These are phyloP conservation scores for Melanostoma mellinum DNA, from an alignment of 2,888 invertebrate genomes.

Conservation along the genomic window DNA sequence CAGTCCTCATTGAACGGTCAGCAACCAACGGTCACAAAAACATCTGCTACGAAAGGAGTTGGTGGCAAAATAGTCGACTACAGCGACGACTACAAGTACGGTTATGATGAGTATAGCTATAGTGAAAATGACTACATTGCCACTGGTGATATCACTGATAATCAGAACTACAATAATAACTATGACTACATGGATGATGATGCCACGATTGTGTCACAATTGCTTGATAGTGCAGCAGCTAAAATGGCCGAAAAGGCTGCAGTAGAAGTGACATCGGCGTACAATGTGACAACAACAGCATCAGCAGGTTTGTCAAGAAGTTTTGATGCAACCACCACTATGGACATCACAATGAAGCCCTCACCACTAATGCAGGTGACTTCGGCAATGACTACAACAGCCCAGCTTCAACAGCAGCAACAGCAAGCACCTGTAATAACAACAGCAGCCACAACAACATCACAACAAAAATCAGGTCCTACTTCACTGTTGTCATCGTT, in stretches of 20 bases:
- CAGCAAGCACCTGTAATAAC: constrained; percentile 19
- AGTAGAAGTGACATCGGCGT: constrained; percentile 23
- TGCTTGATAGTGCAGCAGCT: constrained; percentile 64
- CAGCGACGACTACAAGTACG: constrained; percentile 75
- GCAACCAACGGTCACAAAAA: constrained; percentile 33
- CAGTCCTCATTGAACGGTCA: constrained; percentile 42
- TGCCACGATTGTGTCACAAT: constrained; percentile 65
- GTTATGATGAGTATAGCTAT: constrained; percentile 76
- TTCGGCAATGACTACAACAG: constrained; percentile 36
- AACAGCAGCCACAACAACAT: constrained; percentile 29
- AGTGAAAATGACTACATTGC: constrained; percentile 77
- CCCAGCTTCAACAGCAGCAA: constrained; percentile 48
- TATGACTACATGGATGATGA: constrained; percentile 79
- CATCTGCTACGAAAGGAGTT: constrained; percentile 22
- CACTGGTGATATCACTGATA: constrained; percentile 75
- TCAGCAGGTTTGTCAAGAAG: constrained; percentile 42
- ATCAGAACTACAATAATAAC: constrained; percentile 74
- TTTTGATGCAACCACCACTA: constrained; percentile 44
- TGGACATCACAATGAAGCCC: constrained; percentile 40
- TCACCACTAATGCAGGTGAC: constrained; percentile 19
- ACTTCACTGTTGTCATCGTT: constrained; percentile 74
- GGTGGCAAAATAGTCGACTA: constrained; percentile 74
- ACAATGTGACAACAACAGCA: constrained; percentile 11
- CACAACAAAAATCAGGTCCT: constrained; percentile 51
- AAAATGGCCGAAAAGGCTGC: constrained; percentile 56